Conservation (phyloP, 2,113 vertebrate genomes). For the Mustelus asterias region DNA sequence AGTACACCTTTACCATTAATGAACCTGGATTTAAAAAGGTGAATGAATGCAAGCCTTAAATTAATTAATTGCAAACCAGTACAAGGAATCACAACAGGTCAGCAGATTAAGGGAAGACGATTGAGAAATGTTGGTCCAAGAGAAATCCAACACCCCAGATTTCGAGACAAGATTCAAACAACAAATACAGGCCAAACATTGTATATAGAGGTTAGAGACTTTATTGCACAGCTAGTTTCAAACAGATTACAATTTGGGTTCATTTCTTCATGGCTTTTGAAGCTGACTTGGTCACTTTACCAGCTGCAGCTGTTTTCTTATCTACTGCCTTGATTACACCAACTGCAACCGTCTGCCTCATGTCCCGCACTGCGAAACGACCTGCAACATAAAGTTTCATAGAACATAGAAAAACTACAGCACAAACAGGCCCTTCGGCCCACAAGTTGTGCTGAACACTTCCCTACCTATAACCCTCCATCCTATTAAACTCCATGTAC, state of each 20-base stretch:
- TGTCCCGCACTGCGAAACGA: conserved; percentile 71
- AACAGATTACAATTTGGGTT: conserved; percentile 42
- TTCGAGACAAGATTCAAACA: neutral
- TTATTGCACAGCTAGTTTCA: neutral
- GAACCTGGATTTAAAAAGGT: too few relatives aligned
- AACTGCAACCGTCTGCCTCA: conserved; percentile 71
- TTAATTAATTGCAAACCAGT: neutral
- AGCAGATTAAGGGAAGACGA: neutral
- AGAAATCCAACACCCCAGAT: neutral
- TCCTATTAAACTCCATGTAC: too few relatives aligned
- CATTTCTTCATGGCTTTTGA: conserved; percentile 64
- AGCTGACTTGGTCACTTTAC: conserved; percentile 67
- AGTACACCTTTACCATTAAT: neutral
- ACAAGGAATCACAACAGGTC: neutral
- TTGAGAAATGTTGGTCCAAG: neutral
- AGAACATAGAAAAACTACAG: too few relatives aligned
- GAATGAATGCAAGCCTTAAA: too few relatives aligned
- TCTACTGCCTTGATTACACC: conserved; percentile 66
- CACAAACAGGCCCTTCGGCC: too few relatives aligned
- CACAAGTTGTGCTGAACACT: too few relatives aligned
- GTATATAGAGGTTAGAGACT: neutral
- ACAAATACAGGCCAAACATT: neutral
- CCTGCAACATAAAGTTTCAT: conserved; percentile 44
- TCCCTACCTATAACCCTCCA: too few relatives aligned
- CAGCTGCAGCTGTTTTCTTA: conserved; percentile 49